Evolutionary conservation across 2,888 invertebrate species (phyloP).

Genomic region (Chalcosyrphus nemorum): DNA sequence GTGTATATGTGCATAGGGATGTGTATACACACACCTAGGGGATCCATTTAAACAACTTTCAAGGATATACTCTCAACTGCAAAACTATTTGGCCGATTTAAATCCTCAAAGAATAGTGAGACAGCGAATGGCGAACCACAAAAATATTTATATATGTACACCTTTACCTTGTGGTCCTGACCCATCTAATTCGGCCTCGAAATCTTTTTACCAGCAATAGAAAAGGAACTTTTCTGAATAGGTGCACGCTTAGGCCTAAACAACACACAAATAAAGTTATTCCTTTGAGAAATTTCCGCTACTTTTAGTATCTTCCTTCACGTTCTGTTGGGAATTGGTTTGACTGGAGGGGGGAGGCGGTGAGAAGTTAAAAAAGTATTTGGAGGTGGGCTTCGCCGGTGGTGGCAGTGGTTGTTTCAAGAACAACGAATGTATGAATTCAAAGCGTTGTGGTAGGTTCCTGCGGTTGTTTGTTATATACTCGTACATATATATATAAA

Average conservation of each 20-base stretch:
- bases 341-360: background rate
- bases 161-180: slow-evolving; percentile 56
- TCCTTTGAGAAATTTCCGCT: slow-evolving; percentile 40
- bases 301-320: background rate
- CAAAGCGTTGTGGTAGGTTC: slow-evolving; percentile 51
- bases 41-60: slow-evolving; percentile 39
- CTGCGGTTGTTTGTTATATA: slow-evolving; percentile 29
- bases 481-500: background rate
- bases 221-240: slow-evolving; percentile 9
- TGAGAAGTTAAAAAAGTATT: background rate
- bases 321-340: background rate
- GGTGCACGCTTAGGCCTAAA: slow-evolving; percentile 1
- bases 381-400: no score
- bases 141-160: background rate
- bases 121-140: slow-evolving; percentile 25
- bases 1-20: background rate
- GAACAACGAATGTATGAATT: slow-evolving; percentile 48
- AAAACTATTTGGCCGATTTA: slow-evolving; percentile 39
- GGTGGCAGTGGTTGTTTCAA: slow-evolving; percentile 17
- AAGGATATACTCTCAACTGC: slow-evolving; percentile 33
- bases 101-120: slow-evolving; percentile 42
- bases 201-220: slow-evolving; percentile 18
- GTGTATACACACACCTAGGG: background rate
- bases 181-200: slow-evolving; percentile 63
- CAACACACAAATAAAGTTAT: slow-evolving; percentile 34